Percentiles rank a stretch among this genome's conserved stretches.
Conservation (phyloP, 2,797 vertebrate genomes). For the Sebastes umbrosus region DNA sequence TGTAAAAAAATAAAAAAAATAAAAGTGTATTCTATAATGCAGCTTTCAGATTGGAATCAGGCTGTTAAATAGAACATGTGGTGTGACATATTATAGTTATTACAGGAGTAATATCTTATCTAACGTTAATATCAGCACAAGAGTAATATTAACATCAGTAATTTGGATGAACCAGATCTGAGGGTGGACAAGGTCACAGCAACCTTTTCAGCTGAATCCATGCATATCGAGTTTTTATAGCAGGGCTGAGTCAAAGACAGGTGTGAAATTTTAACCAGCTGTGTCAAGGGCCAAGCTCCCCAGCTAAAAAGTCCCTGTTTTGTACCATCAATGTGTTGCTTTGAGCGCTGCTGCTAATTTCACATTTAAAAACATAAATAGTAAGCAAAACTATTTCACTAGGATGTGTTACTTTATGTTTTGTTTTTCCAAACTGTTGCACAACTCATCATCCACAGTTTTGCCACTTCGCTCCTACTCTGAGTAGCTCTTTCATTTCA, state of each 20-base stretch:
- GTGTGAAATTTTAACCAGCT: slow-evolving; percentile 19
- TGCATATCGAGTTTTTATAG: slow-evolving; percentile 9
- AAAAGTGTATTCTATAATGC: neutral
- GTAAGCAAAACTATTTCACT: neutral
- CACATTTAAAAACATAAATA: neutral
- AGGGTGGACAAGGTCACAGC: slow-evolving; percentile 36
- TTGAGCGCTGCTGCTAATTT: neutral
- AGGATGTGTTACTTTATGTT: neutral
- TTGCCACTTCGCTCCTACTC: neutral
- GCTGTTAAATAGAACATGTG: slow-evolving; percentile 12
- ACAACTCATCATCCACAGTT: neutral
- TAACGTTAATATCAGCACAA: slow-evolving; percentile 26
- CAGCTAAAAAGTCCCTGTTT: neutral
- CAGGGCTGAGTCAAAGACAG: neutral
- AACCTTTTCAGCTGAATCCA: slow-evolving; percentile 30
- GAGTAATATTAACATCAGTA: slow-evolving; percentile 33
- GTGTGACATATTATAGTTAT: neutral
- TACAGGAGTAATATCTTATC: slow-evolving; percentile 21
- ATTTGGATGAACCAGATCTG: slow-evolving; percentile 33
- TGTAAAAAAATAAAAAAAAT: neutral
- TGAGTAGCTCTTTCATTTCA: neutral
- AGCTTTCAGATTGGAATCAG: neutral
- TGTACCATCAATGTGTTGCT: neutral
- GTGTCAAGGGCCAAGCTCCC: slow-evolving; percentile 3
- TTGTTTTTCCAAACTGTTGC: neutral